Conservation (phyloP, 2,888 invertebrate genomes). For the Bombylius discolor region DNA sequence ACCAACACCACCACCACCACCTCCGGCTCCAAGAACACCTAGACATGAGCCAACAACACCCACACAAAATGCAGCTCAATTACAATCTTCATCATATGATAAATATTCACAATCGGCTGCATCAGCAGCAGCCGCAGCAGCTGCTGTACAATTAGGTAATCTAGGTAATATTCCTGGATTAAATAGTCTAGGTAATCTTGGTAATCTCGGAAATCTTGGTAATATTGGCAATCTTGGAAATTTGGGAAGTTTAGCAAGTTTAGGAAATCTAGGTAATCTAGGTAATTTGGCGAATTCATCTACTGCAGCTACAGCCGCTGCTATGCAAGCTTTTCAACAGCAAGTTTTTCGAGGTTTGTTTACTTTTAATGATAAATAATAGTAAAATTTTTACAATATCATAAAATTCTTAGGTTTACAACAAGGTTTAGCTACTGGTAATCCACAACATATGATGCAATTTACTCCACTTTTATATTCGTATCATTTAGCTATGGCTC, state of each 20-base stretch:
- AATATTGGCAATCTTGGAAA: constrained; percentile 28
- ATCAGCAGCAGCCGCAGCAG: constrained; percentile 36
- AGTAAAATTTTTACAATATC: background rate
- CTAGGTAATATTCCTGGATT: constrained; percentile 30
- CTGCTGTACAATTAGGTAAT: constrained; percentile 34
- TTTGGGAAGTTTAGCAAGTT: constrained; percentile 26
- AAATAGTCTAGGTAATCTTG: constrained; percentile 27
- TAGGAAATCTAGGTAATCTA: constrained; percentile 23
- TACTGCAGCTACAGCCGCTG: constrained; percentile 46
- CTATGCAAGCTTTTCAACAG: constrained; percentile 74
- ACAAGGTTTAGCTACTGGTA: constrained; percentile 29
- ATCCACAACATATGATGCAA: constrained; percentile 77
- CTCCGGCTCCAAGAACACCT: constrained; percentile 21
- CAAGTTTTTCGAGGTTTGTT: constrained; percentile 63
- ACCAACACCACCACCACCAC: constrained; percentile 24
- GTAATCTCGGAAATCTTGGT: constrained; percentile 20
- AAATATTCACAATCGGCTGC: constrained; percentile 35
- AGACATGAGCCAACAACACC: constrained; percentile 18
- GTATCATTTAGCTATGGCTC: constrained; percentile 77
- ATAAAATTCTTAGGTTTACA: constrained; percentile 24
- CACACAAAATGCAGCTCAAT: constrained; percentile 23
- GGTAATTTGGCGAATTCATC: constrained; percentile 28
- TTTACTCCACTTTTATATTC: constrained; percentile 79
- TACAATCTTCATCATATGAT: constrained; percentile 27
- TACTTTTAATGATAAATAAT: background rate